A percentile compares a stretch with the other conserved stretches of the same genome.
Evolutionary conservation across 2,888 invertebrate genomes (phyloP).

Genomic region (Cotesia congregata): DNA sequence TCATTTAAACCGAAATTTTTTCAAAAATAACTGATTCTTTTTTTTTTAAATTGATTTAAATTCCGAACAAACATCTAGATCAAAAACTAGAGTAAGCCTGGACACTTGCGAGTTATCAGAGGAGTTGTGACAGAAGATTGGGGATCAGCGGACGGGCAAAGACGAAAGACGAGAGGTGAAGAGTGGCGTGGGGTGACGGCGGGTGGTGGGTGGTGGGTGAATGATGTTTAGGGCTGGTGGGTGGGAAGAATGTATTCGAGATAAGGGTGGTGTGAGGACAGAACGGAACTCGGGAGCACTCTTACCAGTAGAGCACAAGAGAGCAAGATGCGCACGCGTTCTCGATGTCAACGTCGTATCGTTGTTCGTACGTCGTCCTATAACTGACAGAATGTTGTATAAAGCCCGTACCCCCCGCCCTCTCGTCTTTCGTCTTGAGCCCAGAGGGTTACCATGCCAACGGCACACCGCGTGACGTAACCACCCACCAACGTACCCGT

Average conservation of each 20-base stretch:
- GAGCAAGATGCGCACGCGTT: slow-evolving; percentile 36
- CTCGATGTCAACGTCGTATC: slow-evolving; percentile 48
- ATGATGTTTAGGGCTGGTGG: not conserved
- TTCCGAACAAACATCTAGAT: not conserved
- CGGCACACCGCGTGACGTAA: slow-evolving; percentile 68
- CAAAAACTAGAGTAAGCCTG: not conserved
- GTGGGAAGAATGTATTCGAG: not conserved
- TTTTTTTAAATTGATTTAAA: not conserved
- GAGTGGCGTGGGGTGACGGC: no score
- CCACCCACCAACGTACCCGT: slow-evolving; percentile 65
- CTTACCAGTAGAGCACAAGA: not conserved
- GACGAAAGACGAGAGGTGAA: not conserved
- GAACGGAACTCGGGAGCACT: not conserved
- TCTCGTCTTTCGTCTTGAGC: slow-evolving; percentile 62
- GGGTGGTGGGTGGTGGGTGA: not conserved
- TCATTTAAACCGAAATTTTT: no score
- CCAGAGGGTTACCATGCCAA: slow-evolving; percentile 69
- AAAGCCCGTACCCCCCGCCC: slow-evolving; percentile 55
- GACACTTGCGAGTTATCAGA: not conserved
- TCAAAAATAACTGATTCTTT: no score
- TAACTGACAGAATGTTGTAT: slow-evolving; percentile 63
- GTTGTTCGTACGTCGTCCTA: slow-evolving; percentile 57
- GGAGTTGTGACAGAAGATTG: not conserved
- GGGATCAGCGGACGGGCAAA: not conserved
- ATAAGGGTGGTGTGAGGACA: not conserved